Evolutionary conservation across 2,797 vertebrate genomes (phyloP).

Genomic region (Borostomias antarcticus): DNA sequence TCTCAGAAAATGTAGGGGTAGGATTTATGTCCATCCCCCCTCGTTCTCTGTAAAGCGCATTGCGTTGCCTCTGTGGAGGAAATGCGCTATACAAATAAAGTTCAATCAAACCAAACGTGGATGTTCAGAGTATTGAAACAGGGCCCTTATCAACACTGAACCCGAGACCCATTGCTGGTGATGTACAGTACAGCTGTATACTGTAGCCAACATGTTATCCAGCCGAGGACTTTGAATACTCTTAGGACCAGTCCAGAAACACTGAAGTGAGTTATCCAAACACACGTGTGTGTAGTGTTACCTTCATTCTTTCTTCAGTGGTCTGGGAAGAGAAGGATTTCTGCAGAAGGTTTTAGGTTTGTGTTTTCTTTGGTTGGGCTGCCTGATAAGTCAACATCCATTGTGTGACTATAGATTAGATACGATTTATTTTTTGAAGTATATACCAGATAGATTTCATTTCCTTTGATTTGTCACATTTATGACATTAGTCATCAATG

Average conservation of each 20-base stretch:
- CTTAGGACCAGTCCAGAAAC: background rate
- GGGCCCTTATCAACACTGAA: constrained; percentile 14
- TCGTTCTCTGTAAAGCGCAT: background rate
- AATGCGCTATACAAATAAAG: too few relatives aligned
- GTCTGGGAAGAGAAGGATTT: constrained; percentile 24
- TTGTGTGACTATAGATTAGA: constrained; percentile 14
- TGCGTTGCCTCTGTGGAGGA: too few relatives aligned
- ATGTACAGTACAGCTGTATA: constrained; percentile 49
- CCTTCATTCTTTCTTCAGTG: constrained; percentile 27
- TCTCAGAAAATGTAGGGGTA: too few relatives aligned
- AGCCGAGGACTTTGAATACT: constrained; percentile 12
- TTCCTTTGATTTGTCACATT: constrained; percentile 1
- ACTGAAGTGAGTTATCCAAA: constrained; percentile 3
- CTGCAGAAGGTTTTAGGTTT: constrained; percentile 12
- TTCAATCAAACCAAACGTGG: background rate
- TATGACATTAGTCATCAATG: constrained; percentile 9
- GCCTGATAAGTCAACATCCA: constrained; percentile 4
- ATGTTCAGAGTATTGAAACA: background rate
- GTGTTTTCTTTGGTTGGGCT: constrained; percentile 14
- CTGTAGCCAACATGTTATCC: constrained; percentile 31
- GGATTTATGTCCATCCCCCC: background rate
- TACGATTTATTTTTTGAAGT: background rate
- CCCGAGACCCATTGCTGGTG: constrained; percentile 61
- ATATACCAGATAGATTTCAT: constrained; percentile 11
- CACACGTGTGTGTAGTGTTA: background rate